A percentile compares a stretch with the other conserved stretches of the same genome.
Conservation (phyloP, 2,797 vertebrate species). For the Cyclopterus lumpus region DNA sequence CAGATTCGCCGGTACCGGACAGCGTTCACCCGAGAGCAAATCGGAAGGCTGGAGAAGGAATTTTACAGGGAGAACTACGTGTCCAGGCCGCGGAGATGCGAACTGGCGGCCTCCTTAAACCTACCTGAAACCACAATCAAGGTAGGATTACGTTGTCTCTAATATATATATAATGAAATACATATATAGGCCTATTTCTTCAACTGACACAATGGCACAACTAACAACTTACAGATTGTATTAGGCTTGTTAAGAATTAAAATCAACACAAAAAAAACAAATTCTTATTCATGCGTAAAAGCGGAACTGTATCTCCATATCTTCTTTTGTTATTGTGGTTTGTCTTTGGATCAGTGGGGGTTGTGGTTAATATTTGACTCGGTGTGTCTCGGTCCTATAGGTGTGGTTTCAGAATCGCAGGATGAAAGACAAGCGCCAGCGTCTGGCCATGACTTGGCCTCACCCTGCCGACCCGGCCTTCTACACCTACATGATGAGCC, state of each 20-base stretch:
- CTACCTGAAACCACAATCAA: constrained; percentile 99
- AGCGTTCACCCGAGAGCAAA: constrained; percentile 97
- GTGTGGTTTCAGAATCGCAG: constrained; percentile 99
- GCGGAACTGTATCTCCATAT: constrained; percentile 2
- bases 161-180: background rate
- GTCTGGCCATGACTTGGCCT: constrained; percentile 98
- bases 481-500: constrained; percentile 99
- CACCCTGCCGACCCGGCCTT: constrained; percentile 98
- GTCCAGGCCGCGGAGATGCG: constrained; percentile 95
- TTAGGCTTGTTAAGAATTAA: background rate
- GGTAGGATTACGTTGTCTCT: constrained; percentile 76
- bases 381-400: constrained; percentile 77
- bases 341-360: background rate
- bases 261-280: background rate
- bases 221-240: background rate
- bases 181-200: background rate
- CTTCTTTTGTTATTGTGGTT: constrained; percentile 15
- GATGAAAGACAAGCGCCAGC: constrained; percentile 99
- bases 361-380: constrained; percentile 72
- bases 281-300: constrained; percentile 33
- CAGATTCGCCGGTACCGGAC: constrained; percentile 98
- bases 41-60: constrained; percentile 95
- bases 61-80: constrained; percentile 99
- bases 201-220: background rate
- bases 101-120: constrained; percentile 95